These are phyloP conservation scores for Gopherus flavomarginatus DNA, from an alignment of 2,113 vertebrate species.

Conservation along the genomic window DNA sequence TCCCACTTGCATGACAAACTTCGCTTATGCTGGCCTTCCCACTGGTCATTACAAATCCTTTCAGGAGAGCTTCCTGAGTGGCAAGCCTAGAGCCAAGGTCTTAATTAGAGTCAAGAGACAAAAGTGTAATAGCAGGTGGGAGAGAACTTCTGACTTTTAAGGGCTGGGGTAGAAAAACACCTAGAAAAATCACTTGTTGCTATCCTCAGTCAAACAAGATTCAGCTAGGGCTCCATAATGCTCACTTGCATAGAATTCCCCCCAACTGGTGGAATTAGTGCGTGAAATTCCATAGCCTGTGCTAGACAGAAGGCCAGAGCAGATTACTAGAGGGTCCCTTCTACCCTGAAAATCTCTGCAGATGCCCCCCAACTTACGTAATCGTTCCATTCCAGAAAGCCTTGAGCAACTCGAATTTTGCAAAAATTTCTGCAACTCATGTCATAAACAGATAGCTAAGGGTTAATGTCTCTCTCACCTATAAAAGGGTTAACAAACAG, in stretches of 20 bases:
- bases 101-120: not conserved
- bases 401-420: too few species aligned
- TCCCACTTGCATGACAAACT: not conserved
- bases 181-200: not conserved
- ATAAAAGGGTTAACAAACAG: too few species aligned
- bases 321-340: not conserved
- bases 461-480: too few species aligned
- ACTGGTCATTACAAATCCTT: not conserved
- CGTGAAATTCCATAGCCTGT: not conserved
- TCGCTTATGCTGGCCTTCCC: not conserved
- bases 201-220: rapidly evolving
- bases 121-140: not conserved
- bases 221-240: not conserved
- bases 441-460: too few species aligned
- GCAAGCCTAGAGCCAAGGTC: not conserved
- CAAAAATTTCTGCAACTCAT: too few species aligned
- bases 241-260: not conserved
- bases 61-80: not conserved
- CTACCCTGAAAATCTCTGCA: not conserved
- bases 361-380: too few species aligned
- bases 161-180: not conserved
- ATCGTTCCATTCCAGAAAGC: too few species aligned
- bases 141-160: not conserved
- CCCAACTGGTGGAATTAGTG: not conserved
- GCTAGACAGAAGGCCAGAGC: not conserved